These are phyloP conservation scores for Ploceus nigricollis DNA, from an alignment of 2,113 vertebrate species.

Conservation along the genomic window DNA sequence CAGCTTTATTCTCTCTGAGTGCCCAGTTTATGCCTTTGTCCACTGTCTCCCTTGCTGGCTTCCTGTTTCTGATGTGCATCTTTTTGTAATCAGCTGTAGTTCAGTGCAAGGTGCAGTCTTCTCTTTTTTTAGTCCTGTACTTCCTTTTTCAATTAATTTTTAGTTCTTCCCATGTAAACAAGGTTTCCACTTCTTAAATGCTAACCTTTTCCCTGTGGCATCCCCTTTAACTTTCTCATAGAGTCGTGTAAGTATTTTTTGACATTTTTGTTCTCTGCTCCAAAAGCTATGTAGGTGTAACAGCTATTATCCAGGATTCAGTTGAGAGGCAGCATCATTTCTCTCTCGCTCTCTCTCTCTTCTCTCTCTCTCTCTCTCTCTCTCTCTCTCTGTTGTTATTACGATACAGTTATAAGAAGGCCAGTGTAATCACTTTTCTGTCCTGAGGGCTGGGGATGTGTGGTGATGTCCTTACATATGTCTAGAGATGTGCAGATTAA, in stretches of 20 bases:
- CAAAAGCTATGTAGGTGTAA: not conserved
- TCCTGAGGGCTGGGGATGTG: not conserved
- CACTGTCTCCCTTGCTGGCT: not conserved
- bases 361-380: not conserved
- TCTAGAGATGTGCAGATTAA: not conserved
- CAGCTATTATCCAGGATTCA: not conserved
- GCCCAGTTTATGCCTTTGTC: not conserved
- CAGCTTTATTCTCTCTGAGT: not conserved
- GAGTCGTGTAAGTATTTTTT: not conserved
- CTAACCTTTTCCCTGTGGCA: not conserved
- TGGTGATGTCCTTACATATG: not conserved
- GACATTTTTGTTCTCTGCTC: not conserved
- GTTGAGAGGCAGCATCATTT: not conserved
- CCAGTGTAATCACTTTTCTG: not conserved
- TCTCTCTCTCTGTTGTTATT: not conserved
- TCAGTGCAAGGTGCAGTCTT: not conserved
- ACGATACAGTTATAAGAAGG: not conserved
- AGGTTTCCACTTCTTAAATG: not conserved
- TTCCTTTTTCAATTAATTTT: slow-evolving; percentile 19
- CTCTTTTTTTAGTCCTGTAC: not conserved
- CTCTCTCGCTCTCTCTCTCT: not conserved
- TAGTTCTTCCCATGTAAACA: not conserved
- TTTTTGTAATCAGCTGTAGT: not conserved
- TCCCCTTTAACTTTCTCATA: not conserved
- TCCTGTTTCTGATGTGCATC: not conserved